Conservation (phyloP, 2,888 invertebrate species). For the Lamellibrachia columna region DNA sequence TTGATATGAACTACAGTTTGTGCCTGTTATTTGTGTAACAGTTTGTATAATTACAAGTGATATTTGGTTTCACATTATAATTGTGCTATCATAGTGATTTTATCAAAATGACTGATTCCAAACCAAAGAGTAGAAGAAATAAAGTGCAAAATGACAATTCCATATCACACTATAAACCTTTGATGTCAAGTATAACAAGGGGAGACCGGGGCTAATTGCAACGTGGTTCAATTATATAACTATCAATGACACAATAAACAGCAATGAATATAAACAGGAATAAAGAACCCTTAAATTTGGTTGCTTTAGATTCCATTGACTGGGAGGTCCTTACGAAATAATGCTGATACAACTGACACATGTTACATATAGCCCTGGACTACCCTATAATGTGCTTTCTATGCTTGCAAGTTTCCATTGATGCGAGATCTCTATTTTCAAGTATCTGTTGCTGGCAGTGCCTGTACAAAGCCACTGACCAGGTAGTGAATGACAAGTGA, state of each 20-base stretch:
- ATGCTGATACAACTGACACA: background rate
- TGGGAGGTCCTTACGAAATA: too few species aligned
- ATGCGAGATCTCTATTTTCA: background rate
- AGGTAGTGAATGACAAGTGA: background rate
- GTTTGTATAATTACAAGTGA: too few species aligned
- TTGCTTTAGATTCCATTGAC: background rate
- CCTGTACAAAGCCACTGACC: background rate
- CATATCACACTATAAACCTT: background rate
- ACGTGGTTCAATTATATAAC: background rate
- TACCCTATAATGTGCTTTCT: background rate
- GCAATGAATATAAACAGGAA: background rate
- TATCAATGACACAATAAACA: background rate
- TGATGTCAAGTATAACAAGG: background rate
- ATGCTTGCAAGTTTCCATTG: background rate
- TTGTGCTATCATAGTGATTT: too few species aligned
- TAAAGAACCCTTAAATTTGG: background rate
- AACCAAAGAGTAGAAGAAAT: background rate
- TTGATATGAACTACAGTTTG: too few species aligned
- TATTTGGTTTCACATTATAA: too few species aligned
- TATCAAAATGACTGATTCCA: too few species aligned
- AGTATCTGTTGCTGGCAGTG: background rate
- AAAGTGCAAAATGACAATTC: background rate
- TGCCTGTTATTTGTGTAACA: too few species aligned
- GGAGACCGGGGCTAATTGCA: background rate
- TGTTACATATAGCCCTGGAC: background rate